Conservation (phyloP, 1,140 invertebrate genomes). For the Solenopsis fugax region DNA sequence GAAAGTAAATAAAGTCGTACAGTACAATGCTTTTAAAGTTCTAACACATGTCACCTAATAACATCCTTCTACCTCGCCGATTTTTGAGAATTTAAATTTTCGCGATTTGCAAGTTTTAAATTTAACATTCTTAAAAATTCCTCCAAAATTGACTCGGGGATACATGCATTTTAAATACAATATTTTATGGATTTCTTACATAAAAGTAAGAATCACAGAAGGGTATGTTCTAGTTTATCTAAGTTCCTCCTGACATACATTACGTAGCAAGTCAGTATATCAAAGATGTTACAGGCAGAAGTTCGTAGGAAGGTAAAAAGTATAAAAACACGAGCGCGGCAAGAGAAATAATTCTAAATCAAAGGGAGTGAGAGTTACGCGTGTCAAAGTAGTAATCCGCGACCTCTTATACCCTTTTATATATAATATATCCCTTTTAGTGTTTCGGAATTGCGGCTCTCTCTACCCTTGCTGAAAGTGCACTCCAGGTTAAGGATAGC, state of each 20-base stretch:
- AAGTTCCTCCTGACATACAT: background rate
- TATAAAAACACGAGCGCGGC: background rate
- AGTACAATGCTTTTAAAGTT: background rate
- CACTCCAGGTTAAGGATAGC: slow-evolving; percentile 46
- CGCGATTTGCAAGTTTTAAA: background rate
- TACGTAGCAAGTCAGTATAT: slow-evolving; percentile 14
- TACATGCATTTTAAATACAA: slow-evolving; percentile 18
- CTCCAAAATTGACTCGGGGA: background rate
- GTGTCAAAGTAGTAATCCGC: slow-evolving; percentile 36
- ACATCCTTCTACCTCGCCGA: background rate
- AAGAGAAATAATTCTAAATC: slow-evolving; percentile 70
- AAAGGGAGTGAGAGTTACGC: slow-evolving; percentile 57
- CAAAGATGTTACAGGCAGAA: slow-evolving; percentile 17
- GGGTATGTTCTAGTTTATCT: background rate
- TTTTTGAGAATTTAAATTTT: background rate
- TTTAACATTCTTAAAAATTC: background rate
- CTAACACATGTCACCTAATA: background rate
- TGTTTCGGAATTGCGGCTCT: slow-evolving; percentile 60
- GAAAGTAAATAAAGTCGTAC: background rate
- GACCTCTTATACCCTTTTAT: slow-evolving; percentile 30
- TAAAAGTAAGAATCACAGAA: background rate
- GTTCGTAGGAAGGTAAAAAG: slow-evolving; percentile 36
- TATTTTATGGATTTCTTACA: background rate
- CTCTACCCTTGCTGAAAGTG: slow-evolving; percentile 30
- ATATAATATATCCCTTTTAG: slow-evolving; percentile 59